These are phyloP conservation scores for Teleopsis dalmanni DNA, from an alignment of 1,140 invertebrate species.

Conservation along the genomic window DNA sequence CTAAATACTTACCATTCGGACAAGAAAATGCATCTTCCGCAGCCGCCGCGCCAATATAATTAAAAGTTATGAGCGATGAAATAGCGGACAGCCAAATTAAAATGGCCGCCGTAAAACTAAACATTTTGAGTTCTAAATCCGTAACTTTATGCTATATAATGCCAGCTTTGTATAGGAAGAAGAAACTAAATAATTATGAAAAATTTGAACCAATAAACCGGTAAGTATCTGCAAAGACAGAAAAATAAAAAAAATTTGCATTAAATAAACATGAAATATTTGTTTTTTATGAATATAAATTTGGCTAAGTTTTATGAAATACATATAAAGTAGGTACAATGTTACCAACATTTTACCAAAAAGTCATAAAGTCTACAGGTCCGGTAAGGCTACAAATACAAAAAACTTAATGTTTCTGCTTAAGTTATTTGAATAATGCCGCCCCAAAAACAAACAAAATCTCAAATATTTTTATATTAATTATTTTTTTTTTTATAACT, in stretches of 20 bases:
- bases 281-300: not conserved
- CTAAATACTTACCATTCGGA: constrained; percentile 20
- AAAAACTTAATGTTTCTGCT: no score
- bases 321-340: not conserved
- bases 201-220: not conserved
- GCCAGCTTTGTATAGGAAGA: constrained; percentile 1
- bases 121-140: constrained; percentile 8
- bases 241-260: not conserved
- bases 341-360: no score
- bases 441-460: no score
- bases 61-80: constrained; percentile 5
- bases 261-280: not conserved
- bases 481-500: no score
- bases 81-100: constrained; percentile 19
- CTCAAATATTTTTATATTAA: no score
- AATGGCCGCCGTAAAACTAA: constrained; percentile 17
- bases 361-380: no score
- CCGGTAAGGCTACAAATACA: no score
- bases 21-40: constrained; percentile 18
- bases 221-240: not conserved
- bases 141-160: not conserved
- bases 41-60: not conserved
- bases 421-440: no score
- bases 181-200: not conserved
- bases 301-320: not conserved